These are phyloP conservation scores for Crocodylus rhombifer DNA, from an alignment of 2,797 vertebrate genomes.

Conservation along the genomic window DNA sequence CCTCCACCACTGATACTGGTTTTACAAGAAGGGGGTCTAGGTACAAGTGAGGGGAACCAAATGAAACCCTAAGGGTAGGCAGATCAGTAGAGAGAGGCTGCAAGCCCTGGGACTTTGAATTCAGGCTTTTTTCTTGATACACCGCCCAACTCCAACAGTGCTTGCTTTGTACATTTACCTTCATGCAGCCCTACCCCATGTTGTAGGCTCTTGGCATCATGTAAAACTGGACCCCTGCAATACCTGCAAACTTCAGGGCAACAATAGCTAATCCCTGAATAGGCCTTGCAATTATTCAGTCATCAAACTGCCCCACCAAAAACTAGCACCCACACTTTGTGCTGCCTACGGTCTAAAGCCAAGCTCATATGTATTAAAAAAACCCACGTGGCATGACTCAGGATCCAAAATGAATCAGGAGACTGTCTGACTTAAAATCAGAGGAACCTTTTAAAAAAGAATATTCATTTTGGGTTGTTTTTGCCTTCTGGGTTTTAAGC, in stretches of 20 bases:
- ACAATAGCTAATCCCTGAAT: too few relatives aligned
- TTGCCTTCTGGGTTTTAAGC: neutral
- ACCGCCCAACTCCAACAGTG: neutral
- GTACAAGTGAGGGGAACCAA: neutral
- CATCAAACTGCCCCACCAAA: neutral
- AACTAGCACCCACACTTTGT: neutral
- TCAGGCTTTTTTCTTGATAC: neutral
- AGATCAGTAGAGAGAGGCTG: neutral
- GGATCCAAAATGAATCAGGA: neutral
- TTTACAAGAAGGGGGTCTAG: neutral
- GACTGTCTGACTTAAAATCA: neutral
- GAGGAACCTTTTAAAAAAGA: neutral
- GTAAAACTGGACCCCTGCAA: too few relatives aligned
- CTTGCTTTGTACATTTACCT: rapidly evolving
- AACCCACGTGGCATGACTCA: neutral
- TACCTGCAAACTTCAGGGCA: too few relatives aligned
- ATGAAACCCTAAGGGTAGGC: rapidly evolving
- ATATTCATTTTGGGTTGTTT: neutral
- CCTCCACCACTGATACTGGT: neutral
- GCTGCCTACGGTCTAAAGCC: neutral
- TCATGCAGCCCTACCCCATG: neutral
- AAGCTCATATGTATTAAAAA: neutral
- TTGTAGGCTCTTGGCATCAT: neutral
- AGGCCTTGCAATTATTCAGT: neutral
- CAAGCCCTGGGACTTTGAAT: neutral